Conservation (phyloP, 2,888 invertebrate genomes). For the Morpho deidamia region DNA sequence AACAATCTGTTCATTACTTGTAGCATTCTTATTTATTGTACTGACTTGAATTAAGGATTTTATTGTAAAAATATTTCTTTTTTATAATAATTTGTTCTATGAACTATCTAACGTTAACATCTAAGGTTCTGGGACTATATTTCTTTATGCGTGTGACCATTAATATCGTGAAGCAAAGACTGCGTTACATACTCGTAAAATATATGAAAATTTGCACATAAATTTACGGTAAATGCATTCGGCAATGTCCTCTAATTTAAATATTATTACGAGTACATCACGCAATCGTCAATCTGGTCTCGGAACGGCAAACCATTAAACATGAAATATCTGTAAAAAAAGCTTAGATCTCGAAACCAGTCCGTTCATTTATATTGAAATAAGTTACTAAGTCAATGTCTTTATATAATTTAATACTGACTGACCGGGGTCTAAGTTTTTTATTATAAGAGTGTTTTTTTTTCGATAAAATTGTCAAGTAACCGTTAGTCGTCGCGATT, state of each 20-base stretch:
- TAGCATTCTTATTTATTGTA: conserved; percentile 7
- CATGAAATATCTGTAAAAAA: background rate
- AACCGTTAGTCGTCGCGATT: background rate
- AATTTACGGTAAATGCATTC: too few species aligned
- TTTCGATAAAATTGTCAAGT: conserved; percentile 1
- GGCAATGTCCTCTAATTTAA: too few species aligned
- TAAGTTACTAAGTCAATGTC: background rate
- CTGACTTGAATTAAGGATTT: conserved; percentile 5
- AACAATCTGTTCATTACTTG: background rate
- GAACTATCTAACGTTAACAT: too few species aligned
- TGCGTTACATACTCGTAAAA: too few species aligned
- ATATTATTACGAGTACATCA: too few species aligned
- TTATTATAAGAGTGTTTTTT: conserved; percentile 3
- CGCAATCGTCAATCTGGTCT: background rate
- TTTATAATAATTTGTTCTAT: background rate
- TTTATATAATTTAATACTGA: background rate
- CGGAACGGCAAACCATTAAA: background rate
- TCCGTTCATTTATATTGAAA: background rate
- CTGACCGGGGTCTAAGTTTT: conserved; percentile 5
- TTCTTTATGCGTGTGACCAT: too few species aligned
- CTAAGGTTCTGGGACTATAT: too few species aligned
- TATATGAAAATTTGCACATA: too few species aligned
- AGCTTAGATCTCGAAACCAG: background rate
- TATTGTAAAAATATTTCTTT: conserved; percentile 3
- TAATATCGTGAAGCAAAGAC: too few species aligned